Conservation (phyloP, 23 tunicate species). For the Pegea sp. region DNA sequence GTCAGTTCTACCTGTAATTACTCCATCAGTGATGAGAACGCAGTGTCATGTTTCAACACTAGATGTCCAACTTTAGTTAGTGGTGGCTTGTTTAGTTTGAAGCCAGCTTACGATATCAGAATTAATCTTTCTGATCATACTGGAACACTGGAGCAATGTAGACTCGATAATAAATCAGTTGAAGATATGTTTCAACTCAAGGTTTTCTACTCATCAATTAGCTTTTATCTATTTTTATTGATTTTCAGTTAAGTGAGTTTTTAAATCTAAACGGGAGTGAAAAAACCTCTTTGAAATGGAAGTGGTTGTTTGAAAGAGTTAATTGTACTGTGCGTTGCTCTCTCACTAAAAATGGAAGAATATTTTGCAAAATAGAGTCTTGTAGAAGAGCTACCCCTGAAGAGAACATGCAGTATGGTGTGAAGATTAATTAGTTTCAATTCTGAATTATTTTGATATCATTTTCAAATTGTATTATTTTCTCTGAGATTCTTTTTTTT, state of each 20-base stretch:
- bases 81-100: background rate
- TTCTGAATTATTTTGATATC: no score
- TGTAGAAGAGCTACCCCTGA: no score
- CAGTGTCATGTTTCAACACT: conserved; percentile 3
- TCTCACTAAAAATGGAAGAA: background rate
- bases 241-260: conserved; percentile 1
- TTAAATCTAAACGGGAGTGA: background rate
- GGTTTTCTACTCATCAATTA: background rate
- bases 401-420: no score
- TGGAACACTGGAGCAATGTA: conserved; percentile 20
- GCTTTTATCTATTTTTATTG: no score
- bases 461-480: no score
- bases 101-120: conserved; percentile 3
- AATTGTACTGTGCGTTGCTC: background rate
- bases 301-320: background rate
- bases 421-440: no score
- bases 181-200: conserved; percentile 12
- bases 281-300: background rate
- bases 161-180: conserved; percentile 3
- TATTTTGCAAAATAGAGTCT: background rate
- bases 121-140: conserved; percentile 18
- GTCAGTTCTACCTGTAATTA: conserved; percentile 6
- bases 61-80: conserved; percentile 2
- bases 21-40: background rate
- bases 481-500: no score